Base-by-base conservation (phyloP, 2,797 vertebrate species). In the Psittacula echo region DNA sequence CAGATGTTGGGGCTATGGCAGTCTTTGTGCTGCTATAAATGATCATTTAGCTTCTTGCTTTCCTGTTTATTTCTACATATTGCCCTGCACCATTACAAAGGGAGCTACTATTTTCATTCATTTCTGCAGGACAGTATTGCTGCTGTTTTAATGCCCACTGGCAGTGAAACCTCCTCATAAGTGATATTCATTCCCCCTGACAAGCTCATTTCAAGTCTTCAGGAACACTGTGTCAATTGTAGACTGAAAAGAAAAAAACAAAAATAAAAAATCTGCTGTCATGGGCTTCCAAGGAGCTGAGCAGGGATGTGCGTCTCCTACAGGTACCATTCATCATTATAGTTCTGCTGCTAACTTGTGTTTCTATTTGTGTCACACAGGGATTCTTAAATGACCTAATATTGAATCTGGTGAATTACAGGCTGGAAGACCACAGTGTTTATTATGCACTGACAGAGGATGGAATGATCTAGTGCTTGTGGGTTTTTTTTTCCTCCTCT, bases 301-400 rank as follows among this genome's bases (percentile, higher is more conserved):
- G 75, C 10, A 27, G 61, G 48, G 53, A 71, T 58, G 77, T 77
- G 89, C 76, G 80, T 85, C 67, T 87, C 54, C 60, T 83, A 29
- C 54, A 42, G 75, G 87, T 87, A 81, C 94, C 91, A 94, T 96
- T 68, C 80, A 82, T 93, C 80, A 85, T 66, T 85, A 34, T 42
- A 68, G 85, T 85, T 89, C 78, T 87, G 48, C 61, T 82, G 67
- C 74, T 79, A 29, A 21, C 29, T 88, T 74, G 48, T 62, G 95
- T 89, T 89, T 65, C 45, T 79, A 42, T 94, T 86, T 81, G 76
- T 79, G 87, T 73, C 94, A 71, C 84, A 88, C 45, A 50, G 84
- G 76, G 94, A 82, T 93, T 95, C 89, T 93, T 92, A 88, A 94
- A 96, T 91, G 74, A 90, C 87, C 93, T 95, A 85, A 91, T 95